Evolutionary conservation across 2,797 vertebrate genomes (phyloP), one percentile per base, ranked within the genome.

Genomic region (Sebastiscus tertius): DNA sequence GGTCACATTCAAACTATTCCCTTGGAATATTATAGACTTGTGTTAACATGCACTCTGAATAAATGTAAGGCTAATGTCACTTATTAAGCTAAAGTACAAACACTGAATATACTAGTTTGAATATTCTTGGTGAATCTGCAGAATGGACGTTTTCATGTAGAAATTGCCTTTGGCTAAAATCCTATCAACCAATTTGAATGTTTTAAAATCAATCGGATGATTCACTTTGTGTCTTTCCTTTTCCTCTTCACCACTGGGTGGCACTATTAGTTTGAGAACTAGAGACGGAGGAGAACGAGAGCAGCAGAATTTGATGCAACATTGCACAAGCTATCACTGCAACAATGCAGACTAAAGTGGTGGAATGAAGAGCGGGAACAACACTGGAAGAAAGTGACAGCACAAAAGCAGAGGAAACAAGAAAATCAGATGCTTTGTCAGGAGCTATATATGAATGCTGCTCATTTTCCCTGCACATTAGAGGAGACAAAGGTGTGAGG

Each of bases 271-370:
- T 83, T 85, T 83, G 62, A 31, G 27, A 33, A 72, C 49, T 31
- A 31, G 22, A 54, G 11, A 64, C 3, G 12, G 42, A 13, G 8
- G 69, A 59, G 34, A 61, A 16, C 4, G 7, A 72, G 61, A 69
- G 77, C 31, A 69, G 31, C 42, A 71, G 61, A 63, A 61, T 71
- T 16, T 60, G 65, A 87, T 82, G 81, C 81, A 75, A 77, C 71
- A 56, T 6, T 14, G 60, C 79, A 85, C 52, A 69, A 79, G 52
- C 59, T 7, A 67, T 75, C 75, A 12, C 61, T 60, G 78, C 72
- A 82, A 84, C 60, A 75, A 84, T 75, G 65, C 83, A 73, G 79
- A 89, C 84, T 75, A 81, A 79, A 87, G 78, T 34, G 18, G 55
- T 54, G 59, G 62, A 82, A 82, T 34, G 69, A 55, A 60, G 70